phyloP scores from a whole-genome alignment of 2,113 vertebrate genomes.

The Calyptomena viridis region DNA sequence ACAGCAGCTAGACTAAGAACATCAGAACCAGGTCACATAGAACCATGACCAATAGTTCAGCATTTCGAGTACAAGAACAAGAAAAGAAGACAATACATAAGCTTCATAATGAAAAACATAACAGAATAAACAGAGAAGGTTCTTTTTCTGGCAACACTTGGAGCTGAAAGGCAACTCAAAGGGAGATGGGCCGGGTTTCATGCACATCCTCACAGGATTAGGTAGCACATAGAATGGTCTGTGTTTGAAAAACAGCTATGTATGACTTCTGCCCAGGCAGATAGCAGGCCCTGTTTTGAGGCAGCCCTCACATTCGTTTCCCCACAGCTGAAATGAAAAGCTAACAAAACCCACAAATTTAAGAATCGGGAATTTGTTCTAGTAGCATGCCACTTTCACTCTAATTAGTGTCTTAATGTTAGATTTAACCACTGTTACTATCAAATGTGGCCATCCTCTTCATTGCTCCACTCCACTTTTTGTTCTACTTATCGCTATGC shows the following conservation, averaged over 20 bases:
- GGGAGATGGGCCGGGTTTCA: not conserved
- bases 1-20: conserved; percentile 32
- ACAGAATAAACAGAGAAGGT: conserved; percentile 46
- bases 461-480: not conserved
- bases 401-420: not conserved
- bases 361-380: not conserved
- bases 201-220: not conserved
- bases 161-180: conserved; percentile 10
- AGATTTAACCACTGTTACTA: not conserved
- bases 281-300: not conserved
- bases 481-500: not conserved
- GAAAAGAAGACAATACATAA: conserved; percentile 46
- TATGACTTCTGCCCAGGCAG: not conserved
- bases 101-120: conserved; percentile 44
- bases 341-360: not conserved
- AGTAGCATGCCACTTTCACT: not conserved
- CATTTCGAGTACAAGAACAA: not conserved
- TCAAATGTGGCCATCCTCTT: not conserved
- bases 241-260: not conserved
- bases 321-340: not conserved
- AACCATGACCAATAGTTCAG: conserved; percentile 45
- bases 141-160: conserved; percentile 9
- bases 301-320: not conserved
- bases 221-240: not conserved
- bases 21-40: conserved; percentile 43